A percentile compares a stretch with the other conserved stretches of the same genome.
Conservation (phyloP, 2,797 vertebrate species). For the Sebastiscus albofasciatus region DNA sequence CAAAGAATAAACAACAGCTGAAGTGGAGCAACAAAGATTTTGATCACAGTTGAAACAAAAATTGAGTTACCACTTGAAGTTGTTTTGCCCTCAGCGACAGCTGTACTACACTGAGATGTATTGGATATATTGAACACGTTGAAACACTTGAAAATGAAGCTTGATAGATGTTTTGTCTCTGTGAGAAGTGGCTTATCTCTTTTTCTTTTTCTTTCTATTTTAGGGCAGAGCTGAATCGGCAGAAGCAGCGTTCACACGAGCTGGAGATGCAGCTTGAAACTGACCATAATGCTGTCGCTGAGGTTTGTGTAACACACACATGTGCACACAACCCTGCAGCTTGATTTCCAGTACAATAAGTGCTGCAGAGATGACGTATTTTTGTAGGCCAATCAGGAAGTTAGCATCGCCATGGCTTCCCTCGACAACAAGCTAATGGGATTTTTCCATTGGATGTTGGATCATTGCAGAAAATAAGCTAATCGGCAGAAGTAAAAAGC, state of each 20-base stretch:
- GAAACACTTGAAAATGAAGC: conserved; percentile 15
- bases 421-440: too few species aligned
- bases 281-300: conserved; percentile 83
- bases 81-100: conserved; percentile 24
- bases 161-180: neutral
- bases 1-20: conserved; percentile 10
- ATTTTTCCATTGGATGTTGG: too few species aligned
- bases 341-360: neutral
- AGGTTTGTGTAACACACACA: conserved; percentile 81
- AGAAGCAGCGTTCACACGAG: conserved; percentile 89
- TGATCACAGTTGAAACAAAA: conserved; percentile 15
- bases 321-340: neutral
- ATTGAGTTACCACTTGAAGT: conserved; percentile 31
- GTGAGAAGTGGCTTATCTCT: neutral
- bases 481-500: too few species aligned
- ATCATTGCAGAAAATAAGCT: too few species aligned
- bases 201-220: conserved; percentile 29
- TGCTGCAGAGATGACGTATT: too few species aligned
- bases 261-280: conserved; percentile 88
- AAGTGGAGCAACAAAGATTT: conserved; percentile 17
- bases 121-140: conserved; percentile 18
- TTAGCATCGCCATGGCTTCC: too few species aligned
- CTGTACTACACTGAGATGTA: neutral
- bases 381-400: too few species aligned
- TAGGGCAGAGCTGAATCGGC: conserved; percentile 89